These are phyloP conservation scores for Apodemia zela DNA, from an alignment of 2,888 invertebrate species.

Conservation along the genomic window DNA sequence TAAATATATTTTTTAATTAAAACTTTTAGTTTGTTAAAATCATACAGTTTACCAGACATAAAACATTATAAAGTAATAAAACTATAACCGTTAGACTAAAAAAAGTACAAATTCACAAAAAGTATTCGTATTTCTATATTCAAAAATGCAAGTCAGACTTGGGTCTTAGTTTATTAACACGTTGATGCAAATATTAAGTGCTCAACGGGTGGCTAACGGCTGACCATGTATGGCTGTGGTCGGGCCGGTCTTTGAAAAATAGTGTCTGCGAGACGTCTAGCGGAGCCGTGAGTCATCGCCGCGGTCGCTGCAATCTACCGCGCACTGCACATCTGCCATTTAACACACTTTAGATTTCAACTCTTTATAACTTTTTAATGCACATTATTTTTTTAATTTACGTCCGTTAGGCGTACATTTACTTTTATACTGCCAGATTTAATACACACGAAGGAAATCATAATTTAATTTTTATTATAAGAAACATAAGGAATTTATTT, in stretches of 20 bases:
- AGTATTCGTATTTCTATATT: slow-evolving; percentile 12
- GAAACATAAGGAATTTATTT: no score
- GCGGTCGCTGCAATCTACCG: slow-evolving; percentile 6
- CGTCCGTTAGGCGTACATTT: no score
- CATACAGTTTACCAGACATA: not conserved
- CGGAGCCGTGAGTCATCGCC: slow-evolving; percentile 50
- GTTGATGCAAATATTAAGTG: slow-evolving; percentile 16
- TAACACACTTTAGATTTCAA: not conserved
- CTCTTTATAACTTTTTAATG: not conserved
- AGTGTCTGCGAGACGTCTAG: slow-evolving; percentile 66
- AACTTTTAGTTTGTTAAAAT: not conserved
- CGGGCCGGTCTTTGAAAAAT: slow-evolving; percentile 49
- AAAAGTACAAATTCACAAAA: slow-evolving; percentile 9
- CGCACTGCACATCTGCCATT: slow-evolving; percentile 9
- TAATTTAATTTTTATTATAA: no score
- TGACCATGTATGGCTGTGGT: slow-evolving; percentile 38
- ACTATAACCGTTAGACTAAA: not conserved
- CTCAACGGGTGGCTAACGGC: slow-evolving; percentile 26
- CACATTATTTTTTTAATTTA: no score
- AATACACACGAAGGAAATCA: no score
- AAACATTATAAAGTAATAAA: not conserved
- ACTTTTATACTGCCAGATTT: no score
- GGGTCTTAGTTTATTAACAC: slow-evolving; percentile 4
- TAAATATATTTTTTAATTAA: no score
- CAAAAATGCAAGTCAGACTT: slow-evolving; percentile 4